phyloP scores from a whole-genome alignment of 2,797 vertebrate species.

The Diplodus sargus region DNA sequence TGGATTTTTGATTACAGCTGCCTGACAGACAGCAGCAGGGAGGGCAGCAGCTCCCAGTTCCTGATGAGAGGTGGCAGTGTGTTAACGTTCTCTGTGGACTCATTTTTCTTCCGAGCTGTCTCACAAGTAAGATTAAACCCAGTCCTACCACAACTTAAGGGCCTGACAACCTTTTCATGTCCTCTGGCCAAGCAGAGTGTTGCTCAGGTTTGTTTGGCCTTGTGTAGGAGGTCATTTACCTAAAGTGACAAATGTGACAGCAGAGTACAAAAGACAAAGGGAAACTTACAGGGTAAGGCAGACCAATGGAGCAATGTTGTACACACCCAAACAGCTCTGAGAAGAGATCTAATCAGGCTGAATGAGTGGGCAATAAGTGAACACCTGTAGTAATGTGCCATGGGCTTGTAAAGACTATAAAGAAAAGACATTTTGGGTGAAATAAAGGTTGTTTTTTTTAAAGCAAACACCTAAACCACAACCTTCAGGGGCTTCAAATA shows the following conservation, averaged over 20 bases:
- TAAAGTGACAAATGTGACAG: neutral
- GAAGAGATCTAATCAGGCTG: too few species aligned
- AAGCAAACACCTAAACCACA: too few species aligned
- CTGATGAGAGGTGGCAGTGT: constrained; percentile 35
- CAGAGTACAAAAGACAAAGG: neutral
- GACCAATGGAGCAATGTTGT: neutral
- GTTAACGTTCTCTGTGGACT: constrained; percentile 77
- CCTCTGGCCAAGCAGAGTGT: too few species aligned
- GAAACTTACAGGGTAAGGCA: neutral
- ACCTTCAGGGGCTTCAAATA: too few species aligned
- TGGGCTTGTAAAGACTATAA: too few species aligned
- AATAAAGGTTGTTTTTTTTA: too few species aligned
- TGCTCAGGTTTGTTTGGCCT: too few species aligned
- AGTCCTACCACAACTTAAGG: neutral
- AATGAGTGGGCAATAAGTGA: too few species aligned
- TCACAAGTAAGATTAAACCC: constrained; percentile 58
- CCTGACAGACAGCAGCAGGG: constrained; percentile 77
- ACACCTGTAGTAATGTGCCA: too few species aligned
- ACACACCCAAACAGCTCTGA: too few species aligned
- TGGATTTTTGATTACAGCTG: constrained; percentile 67
- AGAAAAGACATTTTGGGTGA: too few species aligned
- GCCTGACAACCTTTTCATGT: too few species aligned
- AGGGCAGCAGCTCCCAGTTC: constrained; percentile 74
- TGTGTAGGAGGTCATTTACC: neutral
- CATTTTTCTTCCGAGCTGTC: constrained; percentile 70